A percentile compares a stretch with the other conserved stretches of the same genome.
phyloP scores from a whole-genome alignment of 1,140 invertebrate species.

The Penaeus indicus region DNA sequence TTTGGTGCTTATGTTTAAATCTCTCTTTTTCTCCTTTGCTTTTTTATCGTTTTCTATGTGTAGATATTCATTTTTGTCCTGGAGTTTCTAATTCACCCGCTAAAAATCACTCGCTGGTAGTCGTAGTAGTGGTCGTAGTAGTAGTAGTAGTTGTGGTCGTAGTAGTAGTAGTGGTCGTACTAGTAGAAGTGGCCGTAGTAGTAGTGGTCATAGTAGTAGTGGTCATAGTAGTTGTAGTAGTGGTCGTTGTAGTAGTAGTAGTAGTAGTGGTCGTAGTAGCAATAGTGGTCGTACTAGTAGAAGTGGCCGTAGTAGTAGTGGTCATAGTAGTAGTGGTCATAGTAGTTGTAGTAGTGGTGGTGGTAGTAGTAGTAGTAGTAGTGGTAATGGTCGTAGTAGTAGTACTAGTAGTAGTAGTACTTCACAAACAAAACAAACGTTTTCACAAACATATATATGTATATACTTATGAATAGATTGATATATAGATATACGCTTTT shows the following conservation, averaged over 20 bases:
- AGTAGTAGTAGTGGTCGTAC: neutral
- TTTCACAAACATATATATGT: too few relatives aligned
- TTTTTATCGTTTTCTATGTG: too few relatives aligned
- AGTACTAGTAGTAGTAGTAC: neutral
- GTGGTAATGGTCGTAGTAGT: neutral
- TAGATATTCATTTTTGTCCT: too few relatives aligned
- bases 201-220: neutral
- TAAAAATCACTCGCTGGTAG: too few relatives aligned
- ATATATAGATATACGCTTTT: too few relatives aligned
- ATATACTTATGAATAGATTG: too few relatives aligned
- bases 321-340: slow-evolving; percentile 5
- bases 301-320: neutral
- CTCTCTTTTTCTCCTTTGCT: too few relatives aligned
- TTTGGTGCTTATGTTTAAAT: too few relatives aligned
- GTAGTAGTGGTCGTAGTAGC: neutral
- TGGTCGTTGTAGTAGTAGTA: neutral
- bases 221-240: neutral
- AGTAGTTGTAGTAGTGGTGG: neutral
- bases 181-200: slow-evolving; percentile 5
- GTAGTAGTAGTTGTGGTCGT: neutral
- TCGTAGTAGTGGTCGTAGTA: neutral
- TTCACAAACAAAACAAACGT: too few relatives aligned
- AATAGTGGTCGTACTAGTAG: neutral
- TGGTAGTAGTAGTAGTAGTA: slow-evolving; percentile 7
- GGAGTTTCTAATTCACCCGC: too few relatives aligned